A percentile compares a stretch with the other conserved stretches of the same genome.
phyloP scores from a whole-genome alignment of 2,888 invertebrate genomes.

The Eristalis tenax region DNA sequence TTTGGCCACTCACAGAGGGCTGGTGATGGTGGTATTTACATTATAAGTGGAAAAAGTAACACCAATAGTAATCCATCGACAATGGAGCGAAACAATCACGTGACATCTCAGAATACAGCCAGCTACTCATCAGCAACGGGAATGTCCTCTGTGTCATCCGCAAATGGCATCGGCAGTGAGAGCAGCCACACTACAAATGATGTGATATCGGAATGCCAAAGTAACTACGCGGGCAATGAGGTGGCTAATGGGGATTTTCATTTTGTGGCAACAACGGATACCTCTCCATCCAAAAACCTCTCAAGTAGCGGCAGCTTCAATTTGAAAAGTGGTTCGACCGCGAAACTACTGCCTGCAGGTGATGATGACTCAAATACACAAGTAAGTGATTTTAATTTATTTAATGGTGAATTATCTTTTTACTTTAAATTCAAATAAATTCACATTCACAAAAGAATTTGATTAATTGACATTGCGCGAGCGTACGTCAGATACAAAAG shows the following conservation, averaged over 20 bases:
- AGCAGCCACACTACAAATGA: slow-evolving; percentile 80
- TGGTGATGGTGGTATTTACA: slow-evolving; percentile 59
- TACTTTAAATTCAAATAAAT: background rate
- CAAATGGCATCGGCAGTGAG: slow-evolving; percentile 74
- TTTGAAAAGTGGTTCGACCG: slow-evolving; percentile 79
- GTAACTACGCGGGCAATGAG: slow-evolving; percentile 73
- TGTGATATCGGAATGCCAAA: slow-evolving; percentile 78
- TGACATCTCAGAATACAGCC: slow-evolving; percentile 60
- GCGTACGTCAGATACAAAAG: background rate
- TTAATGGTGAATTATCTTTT: background rate
- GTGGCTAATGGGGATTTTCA: slow-evolving; percentile 75
- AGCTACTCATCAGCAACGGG: slow-evolving; percentile 65
- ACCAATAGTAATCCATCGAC: slow-evolving; percentile 74
- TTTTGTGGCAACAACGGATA: slow-evolving; percentile 72
- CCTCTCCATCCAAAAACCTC: slow-evolving; percentile 76
- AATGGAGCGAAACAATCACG: slow-evolving; percentile 75
- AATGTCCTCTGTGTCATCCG: slow-evolving; percentile 62
- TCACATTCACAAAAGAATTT: background rate
- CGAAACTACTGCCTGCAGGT: slow-evolving; percentile 77
- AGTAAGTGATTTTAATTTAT: slow-evolving; percentile 75
- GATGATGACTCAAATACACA: slow-evolving; percentile 80
- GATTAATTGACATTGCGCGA: background rate
- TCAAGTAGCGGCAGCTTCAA: slow-evolving; percentile 78
- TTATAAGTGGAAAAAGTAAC: slow-evolving; percentile 62
- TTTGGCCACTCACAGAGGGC: slow-evolving; percentile 3